phyloP scores from a whole-genome alignment of 2,888 invertebrate genomes.

The Macaria liturata region DNA sequence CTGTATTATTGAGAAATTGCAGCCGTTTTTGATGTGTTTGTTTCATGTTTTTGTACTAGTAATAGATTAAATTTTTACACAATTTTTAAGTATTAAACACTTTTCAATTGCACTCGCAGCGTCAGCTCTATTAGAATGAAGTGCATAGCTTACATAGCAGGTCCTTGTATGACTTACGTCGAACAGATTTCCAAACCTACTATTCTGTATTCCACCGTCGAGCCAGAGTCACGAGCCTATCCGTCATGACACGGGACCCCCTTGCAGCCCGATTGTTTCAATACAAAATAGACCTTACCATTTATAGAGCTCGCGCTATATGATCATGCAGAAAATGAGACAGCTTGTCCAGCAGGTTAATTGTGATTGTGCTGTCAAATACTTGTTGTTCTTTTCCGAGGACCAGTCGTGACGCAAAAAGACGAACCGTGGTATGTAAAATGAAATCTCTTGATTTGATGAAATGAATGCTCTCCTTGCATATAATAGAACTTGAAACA shows the following conservation, averaged over 20 bases:
- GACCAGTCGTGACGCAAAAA: constrained; percentile 7
- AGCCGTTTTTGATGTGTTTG: too few species aligned
- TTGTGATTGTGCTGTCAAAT: constrained; percentile 24
- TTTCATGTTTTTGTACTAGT: not conserved
- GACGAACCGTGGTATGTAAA: constrained; percentile 4
- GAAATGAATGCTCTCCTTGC: too few species aligned
- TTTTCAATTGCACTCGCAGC: too few species aligned
- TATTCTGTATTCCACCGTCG: constrained; percentile 9
- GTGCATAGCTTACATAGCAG: not conserved
- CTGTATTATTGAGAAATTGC: too few species aligned
- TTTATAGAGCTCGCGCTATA: constrained; percentile 20
- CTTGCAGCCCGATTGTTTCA: constrained; percentile 39
- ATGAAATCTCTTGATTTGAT: too few species aligned
- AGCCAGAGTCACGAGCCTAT: constrained; percentile 53
- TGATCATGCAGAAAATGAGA: constrained; percentile 24
- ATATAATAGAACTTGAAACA: too few species aligned
- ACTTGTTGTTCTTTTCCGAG: constrained; percentile 6
- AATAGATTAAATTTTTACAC: not conserved
- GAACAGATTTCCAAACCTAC: not conserved
- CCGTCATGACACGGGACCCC: constrained; percentile 51
- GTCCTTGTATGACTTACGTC: not conserved
- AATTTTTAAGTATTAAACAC: not conserved
- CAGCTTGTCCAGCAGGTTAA: constrained; percentile 20
- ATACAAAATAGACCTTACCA: constrained; percentile 19
- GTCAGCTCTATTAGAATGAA: not conserved